These are phyloP conservation scores for Metridium senile DNA, from an alignment of 92 coral and sea anemone species.

Conservation along the genomic window DNA sequence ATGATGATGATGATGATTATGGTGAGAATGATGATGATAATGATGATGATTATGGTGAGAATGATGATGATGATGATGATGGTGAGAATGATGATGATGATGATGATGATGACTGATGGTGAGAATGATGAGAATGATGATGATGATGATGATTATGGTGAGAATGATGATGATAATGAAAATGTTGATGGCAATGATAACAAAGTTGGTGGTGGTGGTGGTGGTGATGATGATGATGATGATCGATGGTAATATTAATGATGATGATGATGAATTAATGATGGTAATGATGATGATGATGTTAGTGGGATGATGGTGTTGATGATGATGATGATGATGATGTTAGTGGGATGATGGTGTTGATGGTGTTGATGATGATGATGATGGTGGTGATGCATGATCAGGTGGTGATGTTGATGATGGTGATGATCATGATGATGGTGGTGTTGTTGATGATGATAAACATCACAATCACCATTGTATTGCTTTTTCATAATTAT, in stretches of 20 bases:
- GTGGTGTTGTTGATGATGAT: not conserved
- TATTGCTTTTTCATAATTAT: too few species aligned
- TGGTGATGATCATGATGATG: not conserved
- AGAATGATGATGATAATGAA: too few species aligned
- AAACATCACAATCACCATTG: too few species aligned
- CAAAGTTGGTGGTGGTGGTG: not conserved
- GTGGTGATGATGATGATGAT: not conserved
- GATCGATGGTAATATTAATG: too few species aligned
- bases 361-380: not conserved
- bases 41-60: too few species aligned
- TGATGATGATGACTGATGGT: not conserved
- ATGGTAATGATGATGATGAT: too few species aligned
- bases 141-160: not conserved
- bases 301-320: too few species aligned
- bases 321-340: too few species aligned
- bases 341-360: too few species aligned
- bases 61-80: too few species aligned
- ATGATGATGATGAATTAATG: too few species aligned
- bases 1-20: not conserved
- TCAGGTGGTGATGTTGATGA: not conserved
- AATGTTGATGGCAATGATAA: not conserved
- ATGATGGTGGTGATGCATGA: not conserved
- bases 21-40: not conserved
- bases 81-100: not conserved
- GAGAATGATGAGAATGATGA: not conserved